These are phyloP conservation scores for Noctua fimbriata DNA, from an alignment of 2,888 invertebrate genomes.

Conservation along the genomic window DNA sequence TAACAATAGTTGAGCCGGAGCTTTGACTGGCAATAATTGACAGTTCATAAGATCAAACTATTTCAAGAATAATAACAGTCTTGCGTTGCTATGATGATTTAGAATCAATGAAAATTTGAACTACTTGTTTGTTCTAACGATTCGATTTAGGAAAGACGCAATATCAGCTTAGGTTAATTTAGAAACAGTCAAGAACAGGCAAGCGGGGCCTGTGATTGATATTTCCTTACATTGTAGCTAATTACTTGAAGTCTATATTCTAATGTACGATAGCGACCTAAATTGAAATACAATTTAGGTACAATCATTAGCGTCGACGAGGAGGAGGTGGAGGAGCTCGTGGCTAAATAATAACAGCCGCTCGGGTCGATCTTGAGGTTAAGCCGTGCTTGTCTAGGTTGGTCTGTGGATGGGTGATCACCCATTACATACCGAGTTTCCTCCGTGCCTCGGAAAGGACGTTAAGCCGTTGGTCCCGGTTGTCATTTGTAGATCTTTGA, in stretches of 20 bases:
- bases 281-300: neutral
- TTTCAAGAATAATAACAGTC: neutral
- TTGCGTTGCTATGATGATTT: constrained; percentile 9
- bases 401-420: no score
- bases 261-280: neutral
- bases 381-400: no score
- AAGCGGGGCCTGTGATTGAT: neutral
- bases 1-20: constrained; percentile 5
- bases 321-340: no score
- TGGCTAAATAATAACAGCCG: no score
- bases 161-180: neutral
- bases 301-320: neutral
- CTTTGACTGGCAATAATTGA: constrained; percentile 32
- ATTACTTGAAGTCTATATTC: neutral
- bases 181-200: neutral
- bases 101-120: constrained; percentile 23
- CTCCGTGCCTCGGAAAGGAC: no score
- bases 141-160: neutral
- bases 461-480: no score
- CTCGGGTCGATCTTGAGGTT: no score
- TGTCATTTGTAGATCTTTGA: no score
- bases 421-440: no score
- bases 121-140: neutral
- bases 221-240: neutral
- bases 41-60: constrained; percentile 40